Evolutionary conservation across 2,888 invertebrate genomes (phyloP), one percentile per base, ranked within the genome.

Genomic region (Pasiphila rectangulata): DNA sequence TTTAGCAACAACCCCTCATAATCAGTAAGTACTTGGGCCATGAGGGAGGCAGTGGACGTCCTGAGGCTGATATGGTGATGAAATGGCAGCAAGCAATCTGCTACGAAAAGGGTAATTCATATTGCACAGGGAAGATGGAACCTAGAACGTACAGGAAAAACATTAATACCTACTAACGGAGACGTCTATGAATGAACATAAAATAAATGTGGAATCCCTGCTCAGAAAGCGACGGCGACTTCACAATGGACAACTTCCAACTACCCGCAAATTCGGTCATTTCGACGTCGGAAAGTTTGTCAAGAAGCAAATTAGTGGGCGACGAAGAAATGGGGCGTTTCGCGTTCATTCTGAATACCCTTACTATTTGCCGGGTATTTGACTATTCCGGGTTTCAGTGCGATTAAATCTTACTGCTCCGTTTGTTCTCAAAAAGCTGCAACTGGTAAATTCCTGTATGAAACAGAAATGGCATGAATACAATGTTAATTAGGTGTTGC

Each of bases 251-350:
- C 38, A 62, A 67, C 56, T 67, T 55, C 41, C 53, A 63, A 64
- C 63, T 63, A 58, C 56, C 58, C 56, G 43, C 56, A 54, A 72
- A 75, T 72, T 72, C 64, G 68, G 69, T 56, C 56, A 57, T 73
- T 71, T 52, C 63, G 38, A 57, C 47, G 59, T 61, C 56, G 44
- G 59, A 54, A 79, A 78, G 73, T 79, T 80, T 67, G 66, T 64
- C 69, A 67, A 72, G 69, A 63, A 62, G 69, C 64, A 73, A 76
- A 80, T 79, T 79, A 77, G 72, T 72, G 70, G 69, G 65, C 45
- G 61, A 56, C 61, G 69, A 75, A 75, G 76, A 76, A 75, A 70
- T 63, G 67, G 59, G 63, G 59, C 59, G 61, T 46, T 55, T 56
- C 56, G 61, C 54, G 57, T 67, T 58, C 53, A 56, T 45, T 41